Base-by-base conservation (phyloP, 1,140 invertebrate genomes). In the Polyergus mexicanus region DNA sequence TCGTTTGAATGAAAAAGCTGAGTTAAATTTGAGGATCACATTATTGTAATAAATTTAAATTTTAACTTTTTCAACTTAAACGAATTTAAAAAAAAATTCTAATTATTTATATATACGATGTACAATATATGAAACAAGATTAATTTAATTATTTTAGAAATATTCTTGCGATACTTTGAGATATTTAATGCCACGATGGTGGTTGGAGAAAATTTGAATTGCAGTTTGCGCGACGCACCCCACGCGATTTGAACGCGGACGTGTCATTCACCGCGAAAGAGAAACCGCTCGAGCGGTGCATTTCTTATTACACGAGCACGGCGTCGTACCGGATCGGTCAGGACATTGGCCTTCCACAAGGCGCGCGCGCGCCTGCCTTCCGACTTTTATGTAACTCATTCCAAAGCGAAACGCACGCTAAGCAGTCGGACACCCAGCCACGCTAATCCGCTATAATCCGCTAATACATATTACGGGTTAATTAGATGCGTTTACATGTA, bases 331-430 rank as follows among this genome's bases (percentile, higher is more conserved):
- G 77, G 47, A 86, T 86, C 84, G 84, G 76, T 84, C 91, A 93
- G 93, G 93, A 94, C 93, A 94, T 94, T 94, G 93, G 92, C 93
- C 93, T 94, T 94, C 93, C 89, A 90, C 89, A 81, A 88, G 65
- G 58, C 63, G 85, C 38, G 74, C 38, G 62, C 60, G 62, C 80
- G 90, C 92, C 86, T 90, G 85, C 87, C 88, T 91, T 51, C 47
- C 74, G 88, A 86, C 86, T 89, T 93, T 93, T 93, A 93, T 86
- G 92, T 93, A 93, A 93, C 90, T 87, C 88, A 88, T 89, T 91
- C 89, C 72, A 86, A 88, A 80, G 86, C 89, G 63, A 88, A 87
- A 86, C 89, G 84, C 87, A 88, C 92, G 91, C 88, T 76, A 89
- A 88, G 87, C 66, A 32, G 62, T 32, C 75, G 60, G 62, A 56